Base-by-base conservation (phyloP, 1,140 invertebrate genomes). In the Carposina sasakii region DNA sequence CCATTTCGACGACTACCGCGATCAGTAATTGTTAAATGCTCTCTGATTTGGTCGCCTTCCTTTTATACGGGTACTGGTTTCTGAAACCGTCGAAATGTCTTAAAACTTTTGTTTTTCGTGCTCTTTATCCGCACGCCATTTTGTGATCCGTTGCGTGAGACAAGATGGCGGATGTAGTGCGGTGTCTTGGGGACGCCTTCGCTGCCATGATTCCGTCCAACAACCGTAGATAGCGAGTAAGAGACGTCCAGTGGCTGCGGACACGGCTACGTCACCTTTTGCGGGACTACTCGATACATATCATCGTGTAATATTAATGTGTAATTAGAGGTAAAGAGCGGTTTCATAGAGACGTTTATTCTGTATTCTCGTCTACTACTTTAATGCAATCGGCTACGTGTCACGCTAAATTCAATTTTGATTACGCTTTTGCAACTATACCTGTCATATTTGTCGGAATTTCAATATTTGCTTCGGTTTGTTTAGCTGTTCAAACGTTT, bases 261-360 rank as follows among this genome's bases (percentile, higher is more conserved):
- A 84, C 79, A 81, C 76, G 75, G 74, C 77, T 83, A 76, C 77
- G 81, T 79, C 75, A 81, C 75, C 67, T 82, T 76, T 74, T 76
- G 70, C 76, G 81, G 78, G 81, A 84, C 81, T 84, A 84, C 81
- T 82, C 81, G 77, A 84, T 81, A 84, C 81, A 84, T 84, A 84
- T 84, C 81, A 84, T 74, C 77, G 69, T 78, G 72, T 84, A 81
- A 84, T 84, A 81, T 84, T 81, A 77, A 78, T 81, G 59, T 81
- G 68, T 83, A 81, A 81, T 79, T 81, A 81, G 76, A 61, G 68
- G 63, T 75, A 76, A 77, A 69, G 66, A 72, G 66, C 76, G 74
- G 76, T 81, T 81, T 78, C 76, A 81, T 81, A 81, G 76, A 83
- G 75, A 81, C 76, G 70, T 78, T 78, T 77, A 79, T 81, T 78